Conservation (phyloP, 2,888 invertebrate species). For the Drosophila leonis region DNA sequence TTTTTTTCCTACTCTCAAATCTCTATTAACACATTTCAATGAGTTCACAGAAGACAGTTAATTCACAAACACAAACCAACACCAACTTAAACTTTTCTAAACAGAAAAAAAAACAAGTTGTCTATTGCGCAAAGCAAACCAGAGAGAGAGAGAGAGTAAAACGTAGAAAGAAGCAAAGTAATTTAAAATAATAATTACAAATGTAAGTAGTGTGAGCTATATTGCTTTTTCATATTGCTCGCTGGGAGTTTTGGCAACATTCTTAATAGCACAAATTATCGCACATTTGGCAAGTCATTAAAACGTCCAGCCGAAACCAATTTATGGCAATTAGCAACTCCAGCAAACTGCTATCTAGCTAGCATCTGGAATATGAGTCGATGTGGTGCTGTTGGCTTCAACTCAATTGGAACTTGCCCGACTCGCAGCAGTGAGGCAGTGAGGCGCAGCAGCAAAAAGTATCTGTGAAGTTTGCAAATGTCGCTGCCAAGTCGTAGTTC, state of each 20-base stretch:
- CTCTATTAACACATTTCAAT: neutral
- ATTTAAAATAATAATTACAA: constrained; percentile 17
- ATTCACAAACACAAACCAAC: too few species aligned
- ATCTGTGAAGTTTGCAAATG: constrained; percentile 42
- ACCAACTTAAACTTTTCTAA: neutral
- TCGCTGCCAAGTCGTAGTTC: constrained; percentile 42
- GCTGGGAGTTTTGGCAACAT: constrained; percentile 32
- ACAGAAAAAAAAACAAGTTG: neutral
- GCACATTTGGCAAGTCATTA: constrained; percentile 49
- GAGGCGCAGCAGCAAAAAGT: constrained; percentile 13
- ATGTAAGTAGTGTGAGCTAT: neutral
- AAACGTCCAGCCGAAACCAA: constrained; percentile 46
- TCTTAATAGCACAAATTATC: constrained; percentile 38
- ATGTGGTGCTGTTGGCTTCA: constrained; percentile 21
- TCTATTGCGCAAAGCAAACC: neutral
- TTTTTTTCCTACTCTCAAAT: too few species aligned
- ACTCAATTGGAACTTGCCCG: constrained; percentile 15
- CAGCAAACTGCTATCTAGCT: constrained; percentile 18
- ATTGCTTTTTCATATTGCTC: constrained; percentile 19
- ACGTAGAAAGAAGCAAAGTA: neutral
- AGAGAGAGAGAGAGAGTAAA: too few species aligned
- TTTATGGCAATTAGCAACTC: constrained; percentile 49
- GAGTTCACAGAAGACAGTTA: neutral
- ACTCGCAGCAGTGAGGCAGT: neutral
- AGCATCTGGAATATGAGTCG: constrained; percentile 33